Percentiles rank a stretch among this genome's conserved stretches.
Evolutionary conservation across 2,113 vertebrate genomes (phyloP).

Genomic region (Labeo rohita): DNA sequence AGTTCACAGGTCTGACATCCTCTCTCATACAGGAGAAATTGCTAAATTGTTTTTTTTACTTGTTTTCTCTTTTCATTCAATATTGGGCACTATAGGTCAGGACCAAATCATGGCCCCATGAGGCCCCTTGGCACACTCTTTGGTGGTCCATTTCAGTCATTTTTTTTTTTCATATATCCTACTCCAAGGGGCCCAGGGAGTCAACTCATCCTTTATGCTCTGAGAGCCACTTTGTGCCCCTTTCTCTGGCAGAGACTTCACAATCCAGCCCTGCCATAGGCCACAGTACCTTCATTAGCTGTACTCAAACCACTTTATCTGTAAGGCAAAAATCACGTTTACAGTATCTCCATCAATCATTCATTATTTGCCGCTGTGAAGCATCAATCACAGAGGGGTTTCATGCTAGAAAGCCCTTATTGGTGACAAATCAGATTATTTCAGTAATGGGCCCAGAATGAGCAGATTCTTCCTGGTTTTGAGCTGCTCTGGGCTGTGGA

Average conservation of each 20-base stretch:
- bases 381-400: neutral
- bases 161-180: neutral
- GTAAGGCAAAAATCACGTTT: neutral
- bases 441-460: neutral
- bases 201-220: neutral
- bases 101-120: neutral
- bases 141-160: neutral
- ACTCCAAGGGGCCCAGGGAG: neutral
- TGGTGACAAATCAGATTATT: neutral
- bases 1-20: neutral
- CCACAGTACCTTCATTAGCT: neutral
- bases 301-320: neutral
- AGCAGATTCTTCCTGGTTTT: neutral
- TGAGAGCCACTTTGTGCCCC: neutral
- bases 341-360: neutral
- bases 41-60: neutral
- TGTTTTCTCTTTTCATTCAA: neutral
- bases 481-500: neutral
- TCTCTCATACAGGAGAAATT: neutral
- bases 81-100: neutral
- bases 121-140: neutral
- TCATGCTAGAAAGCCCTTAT: conserved; percentile 15
- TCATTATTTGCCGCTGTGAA: neutral
- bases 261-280: neutral
- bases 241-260: neutral